Conservation (phyloP, 2,888 invertebrate genomes). For the Callosobruchus maculatus region DNA sequence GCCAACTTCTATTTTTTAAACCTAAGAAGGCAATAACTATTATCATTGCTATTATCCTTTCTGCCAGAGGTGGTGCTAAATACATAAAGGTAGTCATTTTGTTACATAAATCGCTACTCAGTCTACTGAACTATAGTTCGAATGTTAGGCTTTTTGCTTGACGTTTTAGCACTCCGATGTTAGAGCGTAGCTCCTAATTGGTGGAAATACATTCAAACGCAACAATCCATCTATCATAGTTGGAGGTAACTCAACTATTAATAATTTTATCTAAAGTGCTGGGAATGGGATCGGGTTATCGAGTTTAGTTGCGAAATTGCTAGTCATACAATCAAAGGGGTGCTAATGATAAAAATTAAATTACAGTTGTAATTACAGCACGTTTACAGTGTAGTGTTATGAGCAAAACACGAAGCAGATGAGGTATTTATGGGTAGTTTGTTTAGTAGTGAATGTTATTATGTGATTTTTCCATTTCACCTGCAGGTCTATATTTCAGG, state of each 20-base stretch:
- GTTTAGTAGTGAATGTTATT: no score
- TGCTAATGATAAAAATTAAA: neutral
- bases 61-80: no score
- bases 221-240: slow-evolving; percentile 23
- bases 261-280: neutral
- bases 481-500: no score
- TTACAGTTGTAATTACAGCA: neutral
- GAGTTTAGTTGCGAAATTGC: neutral
- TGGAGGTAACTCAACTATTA: slow-evolving; percentile 1
- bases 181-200: slow-evolving; percentile 25
- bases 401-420: no score
- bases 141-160: slow-evolving; percentile 15
- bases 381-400: neutral
- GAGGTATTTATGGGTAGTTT: no score
- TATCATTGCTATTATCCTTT: no score
- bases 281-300: neutral
- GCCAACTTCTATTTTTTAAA: no score
- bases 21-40: no score
- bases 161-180: slow-evolving; percentile 9
- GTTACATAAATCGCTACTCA: neutral
- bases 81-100: no score
- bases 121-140: slow-evolving; percentile 4
- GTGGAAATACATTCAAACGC: slow-evolving; percentile 25
- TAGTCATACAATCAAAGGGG: neutral
- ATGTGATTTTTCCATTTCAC: no score